Base-by-base conservation (phyloP, 2,888 invertebrate species). In the Piscicola geometra region DNA sequence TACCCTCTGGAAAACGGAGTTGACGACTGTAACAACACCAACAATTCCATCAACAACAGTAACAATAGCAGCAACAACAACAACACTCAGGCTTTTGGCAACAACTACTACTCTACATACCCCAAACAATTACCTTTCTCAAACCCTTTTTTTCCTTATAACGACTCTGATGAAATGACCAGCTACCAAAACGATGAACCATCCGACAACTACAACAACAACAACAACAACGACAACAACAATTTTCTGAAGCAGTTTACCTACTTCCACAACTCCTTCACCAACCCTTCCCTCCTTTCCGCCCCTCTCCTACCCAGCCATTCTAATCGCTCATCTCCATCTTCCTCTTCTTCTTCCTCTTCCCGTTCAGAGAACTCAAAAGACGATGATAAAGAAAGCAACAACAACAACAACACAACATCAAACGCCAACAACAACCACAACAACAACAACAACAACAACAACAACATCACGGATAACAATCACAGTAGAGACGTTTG, bases 31-130 rank as follows among this genome's bases (percentile, higher is more conserved):
- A 56, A 56, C 60, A 56, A 25, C 60, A 56, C 9, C 60, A 21
- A 9, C 60, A 56, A 5, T 56, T 18, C 18, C 41, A 41, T 0
- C 69, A 69, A 41, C 69, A 33, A 2, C 69, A 69, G n/a, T 36
- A 69, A 36, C 69, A 36, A 1, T 35, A 67, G 5, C 69, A 69
- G 33, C 69, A 69, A 69, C 36, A 69, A 41, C 69, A 69, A 18
- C 60, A 56, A 69, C 69, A 69, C 21, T n/a, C 36, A 35, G n/a
- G 36, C 5, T n/a, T 69, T 28, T 25, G 30, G 1, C 47, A 69
- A 41, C 33, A 25, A 25, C 41, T 69, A 47, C 25, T 47, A 25
- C n/a, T 35, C 1, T 5, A n/a, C 69, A 15, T 41, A 36, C 33
- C 25, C 69, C 25, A 41, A n/a, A 25, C 32, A 25, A 25, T 35